Percentiles rank a stretch among this genome's conserved stretches.
Evolutionary conservation across 2,797 vertebrate species (phyloP).

Genomic region (Muscicapa comitata): DNA sequence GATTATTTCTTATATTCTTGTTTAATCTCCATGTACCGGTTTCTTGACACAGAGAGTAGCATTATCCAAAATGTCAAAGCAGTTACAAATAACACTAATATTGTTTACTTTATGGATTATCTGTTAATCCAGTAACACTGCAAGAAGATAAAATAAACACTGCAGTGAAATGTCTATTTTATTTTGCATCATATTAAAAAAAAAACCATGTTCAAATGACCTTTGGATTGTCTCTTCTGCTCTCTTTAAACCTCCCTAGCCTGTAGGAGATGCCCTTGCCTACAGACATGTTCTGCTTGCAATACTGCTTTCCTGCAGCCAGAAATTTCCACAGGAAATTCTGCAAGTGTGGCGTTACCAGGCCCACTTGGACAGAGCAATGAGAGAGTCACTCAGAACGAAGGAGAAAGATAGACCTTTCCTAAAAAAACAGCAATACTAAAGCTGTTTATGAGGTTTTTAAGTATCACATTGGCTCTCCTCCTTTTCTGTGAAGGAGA

Average conservation of each 20-base stretch:
- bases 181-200: neutral
- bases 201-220: neutral
- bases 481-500: neutral
- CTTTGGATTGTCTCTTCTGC: neutral
- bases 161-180: neutral
- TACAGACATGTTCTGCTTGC: neutral
- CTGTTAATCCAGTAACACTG: neutral
- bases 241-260: neutral
- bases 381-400: neutral
- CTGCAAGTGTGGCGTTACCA: neutral
- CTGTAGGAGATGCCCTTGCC: neutral
- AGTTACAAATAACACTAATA: neutral
- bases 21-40: neutral
- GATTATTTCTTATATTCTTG: neutral
- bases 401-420: neutral
- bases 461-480: neutral
- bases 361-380: neutral
- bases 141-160: neutral
- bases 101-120: neutral
- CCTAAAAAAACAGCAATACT: neutral
- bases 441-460: neutral
- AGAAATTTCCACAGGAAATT: neutral
- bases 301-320: neutral
- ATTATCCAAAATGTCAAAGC: neutral
- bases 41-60: neutral